Conservation (phyloP, 2,113 vertebrate species). For the Garra rufa region DNA sequence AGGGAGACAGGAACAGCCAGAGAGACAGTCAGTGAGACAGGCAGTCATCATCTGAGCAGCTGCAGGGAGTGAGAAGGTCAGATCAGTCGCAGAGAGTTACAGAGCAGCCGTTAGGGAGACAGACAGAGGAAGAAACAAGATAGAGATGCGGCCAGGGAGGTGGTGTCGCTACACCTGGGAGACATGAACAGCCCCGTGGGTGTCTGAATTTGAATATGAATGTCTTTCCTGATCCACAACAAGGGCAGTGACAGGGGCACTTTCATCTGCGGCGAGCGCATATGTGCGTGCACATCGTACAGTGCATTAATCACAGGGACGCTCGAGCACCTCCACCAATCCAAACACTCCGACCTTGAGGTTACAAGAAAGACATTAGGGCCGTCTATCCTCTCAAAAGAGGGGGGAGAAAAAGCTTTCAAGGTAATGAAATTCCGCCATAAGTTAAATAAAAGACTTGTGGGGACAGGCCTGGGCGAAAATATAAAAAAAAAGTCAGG, state of each 20-base stretch:
- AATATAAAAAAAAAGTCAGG: constrained; percentile 61
- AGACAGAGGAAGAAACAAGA: constrained; percentile 19
- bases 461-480: constrained; percentile 74
- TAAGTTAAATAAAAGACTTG: constrained; percentile 83
- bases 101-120: constrained; percentile 33
- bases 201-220: constrained; percentile 73
- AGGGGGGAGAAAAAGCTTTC: constrained; percentile 70
- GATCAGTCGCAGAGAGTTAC: constrained; percentile 36
- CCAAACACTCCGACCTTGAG: constrained; percentile 83
- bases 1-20: not conserved
- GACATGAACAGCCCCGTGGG: constrained; percentile 54
- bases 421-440: constrained; percentile 85
- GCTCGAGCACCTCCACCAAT: constrained; percentile 75
- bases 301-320: constrained; percentile 82
- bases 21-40: constrained; percentile 10
- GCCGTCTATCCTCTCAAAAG: constrained; percentile 74
- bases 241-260: constrained; percentile 72
- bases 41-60: constrained; percentile 39
- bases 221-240: constrained; percentile 69
- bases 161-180: constrained; percentile 50
- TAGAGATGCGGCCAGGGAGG: not conserved
- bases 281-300: constrained; percentile 72
- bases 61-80: constrained; percentile 42
- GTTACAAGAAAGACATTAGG: constrained; percentile 84
- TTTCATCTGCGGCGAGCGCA: constrained; percentile 57